Evolutionary conservation across 2,888 invertebrate genomes (phyloP).

Genomic region (Drosophila subquinaria): DNA sequence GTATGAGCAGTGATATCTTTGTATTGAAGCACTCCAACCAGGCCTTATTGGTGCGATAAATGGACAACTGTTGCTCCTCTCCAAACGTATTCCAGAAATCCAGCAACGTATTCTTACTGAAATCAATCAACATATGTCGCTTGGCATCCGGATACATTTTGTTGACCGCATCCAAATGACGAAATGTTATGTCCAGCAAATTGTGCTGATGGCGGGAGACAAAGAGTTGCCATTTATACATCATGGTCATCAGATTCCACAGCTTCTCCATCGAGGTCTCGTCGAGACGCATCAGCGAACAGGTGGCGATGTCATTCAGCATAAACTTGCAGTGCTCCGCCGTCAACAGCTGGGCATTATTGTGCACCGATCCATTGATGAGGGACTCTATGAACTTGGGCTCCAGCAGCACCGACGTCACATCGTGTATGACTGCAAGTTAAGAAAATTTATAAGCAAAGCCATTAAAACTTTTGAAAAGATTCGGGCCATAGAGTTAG

Average conservation of each 20-base stretch:
- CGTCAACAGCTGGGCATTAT: conserved; percentile 83
- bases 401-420: conserved; percentile 93
- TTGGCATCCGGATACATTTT: conserved; percentile 88
- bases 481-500: no score
- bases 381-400: conserved; percentile 90
- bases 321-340: conserved; percentile 88
- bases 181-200: conserved; percentile 88
- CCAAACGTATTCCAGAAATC: conserved; percentile 87
- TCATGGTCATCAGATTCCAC: conserved; percentile 98
- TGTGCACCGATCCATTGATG: conserved; percentile 86
- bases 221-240: conserved; percentile 95
- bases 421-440: conserved; percentile 93
- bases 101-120: conserved; percentile 87
- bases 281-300: conserved; percentile 97
- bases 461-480: no score
- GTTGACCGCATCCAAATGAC: conserved; percentile 88
- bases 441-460: not conserved
- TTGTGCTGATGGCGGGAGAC: conserved; percentile 87
- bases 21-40: conserved; percentile 93
- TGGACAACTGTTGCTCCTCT: conserved; percentile 88
- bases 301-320: conserved; percentile 94
- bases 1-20: conserved; percentile 93
- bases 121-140: conserved; percentile 87
- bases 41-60: conserved; percentile 89
- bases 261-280: conserved; percentile 96